These are phyloP conservation scores for Mythimna vitellina DNA, from an alignment of 2,888 invertebrate species.

Conservation along the genomic window DNA sequence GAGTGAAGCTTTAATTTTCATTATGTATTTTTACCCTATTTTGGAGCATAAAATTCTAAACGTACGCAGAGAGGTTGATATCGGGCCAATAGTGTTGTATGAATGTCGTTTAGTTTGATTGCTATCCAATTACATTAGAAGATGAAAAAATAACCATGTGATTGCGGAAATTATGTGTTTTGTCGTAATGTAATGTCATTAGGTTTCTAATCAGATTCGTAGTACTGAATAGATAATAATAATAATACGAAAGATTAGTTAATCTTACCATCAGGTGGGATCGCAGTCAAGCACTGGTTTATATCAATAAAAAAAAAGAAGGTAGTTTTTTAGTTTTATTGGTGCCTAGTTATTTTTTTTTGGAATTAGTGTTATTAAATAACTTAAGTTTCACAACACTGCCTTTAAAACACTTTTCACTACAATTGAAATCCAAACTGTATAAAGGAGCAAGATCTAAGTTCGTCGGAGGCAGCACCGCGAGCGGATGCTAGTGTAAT, in stretches of 20 bases:
- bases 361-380: neutral
- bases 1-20: neutral
- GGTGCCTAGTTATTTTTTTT: neutral
- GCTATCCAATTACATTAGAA: neutral
- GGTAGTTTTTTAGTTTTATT: too few relatives aligned
- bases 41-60: neutral
- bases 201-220: neutral
- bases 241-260: too few relatives aligned
- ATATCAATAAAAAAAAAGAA: too few relatives aligned
- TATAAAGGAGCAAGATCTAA: slow-evolving; percentile 9
- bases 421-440: slow-evolving; percentile 15
- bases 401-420: neutral
- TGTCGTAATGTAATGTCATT: neutral
- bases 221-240: neutral
- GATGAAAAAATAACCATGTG: neutral
- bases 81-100: neutral
- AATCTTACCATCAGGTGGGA: too few relatives aligned
- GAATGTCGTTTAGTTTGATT: neutral
- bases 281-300: too few relatives aligned
- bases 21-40: neutral
- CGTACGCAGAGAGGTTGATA: too few relatives aligned
- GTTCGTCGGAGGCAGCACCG: neutral
- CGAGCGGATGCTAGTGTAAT: slow-evolving; percentile 16
- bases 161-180: neutral
- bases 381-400: neutral